These are phyloP conservation scores for Pitta sordida DNA, from an alignment of 2,113 vertebrate species.

Conservation along the genomic window DNA sequence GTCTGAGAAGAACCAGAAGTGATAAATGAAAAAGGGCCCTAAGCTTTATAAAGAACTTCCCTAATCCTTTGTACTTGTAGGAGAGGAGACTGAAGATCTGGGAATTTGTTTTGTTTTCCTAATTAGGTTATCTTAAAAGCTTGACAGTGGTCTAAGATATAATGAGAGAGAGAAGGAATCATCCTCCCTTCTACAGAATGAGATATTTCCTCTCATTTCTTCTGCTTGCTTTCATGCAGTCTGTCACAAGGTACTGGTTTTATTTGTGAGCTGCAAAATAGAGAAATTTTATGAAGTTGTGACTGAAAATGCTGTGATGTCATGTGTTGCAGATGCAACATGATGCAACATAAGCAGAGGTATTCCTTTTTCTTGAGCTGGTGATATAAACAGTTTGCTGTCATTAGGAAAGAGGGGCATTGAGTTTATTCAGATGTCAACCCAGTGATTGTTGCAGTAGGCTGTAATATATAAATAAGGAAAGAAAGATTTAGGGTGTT, in stretches of 20 bases:
- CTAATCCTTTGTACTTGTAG: neutral
- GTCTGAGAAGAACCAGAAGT: neutral
- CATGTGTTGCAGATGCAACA: neutral
- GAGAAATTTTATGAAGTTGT: neutral
- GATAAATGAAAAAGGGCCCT: neutral
- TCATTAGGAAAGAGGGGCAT: fast-evolving
- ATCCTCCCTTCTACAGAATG: neutral
- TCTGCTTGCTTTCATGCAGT: neutral
- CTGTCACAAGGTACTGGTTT: neutral
- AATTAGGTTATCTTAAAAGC: neutral
- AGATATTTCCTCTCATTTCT: neutral
- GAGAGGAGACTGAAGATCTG: neutral
- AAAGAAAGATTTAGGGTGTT: neutral
- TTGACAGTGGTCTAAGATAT: neutral
- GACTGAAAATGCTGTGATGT: neutral
- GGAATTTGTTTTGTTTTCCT: neutral
- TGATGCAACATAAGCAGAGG: fast-evolving
- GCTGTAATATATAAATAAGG: neutral
- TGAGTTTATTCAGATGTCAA: neutral
- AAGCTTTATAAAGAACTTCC: neutral
- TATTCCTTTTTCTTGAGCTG: neutral
- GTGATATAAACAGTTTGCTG: neutral
- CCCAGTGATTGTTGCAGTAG: neutral
- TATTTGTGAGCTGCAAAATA: neutral
- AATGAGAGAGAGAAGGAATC: neutral